These are phyloP conservation scores for Apodemia hepburni DNA, from an alignment of 2,888 invertebrate genomes.

Conservation along the genomic window DNA sequence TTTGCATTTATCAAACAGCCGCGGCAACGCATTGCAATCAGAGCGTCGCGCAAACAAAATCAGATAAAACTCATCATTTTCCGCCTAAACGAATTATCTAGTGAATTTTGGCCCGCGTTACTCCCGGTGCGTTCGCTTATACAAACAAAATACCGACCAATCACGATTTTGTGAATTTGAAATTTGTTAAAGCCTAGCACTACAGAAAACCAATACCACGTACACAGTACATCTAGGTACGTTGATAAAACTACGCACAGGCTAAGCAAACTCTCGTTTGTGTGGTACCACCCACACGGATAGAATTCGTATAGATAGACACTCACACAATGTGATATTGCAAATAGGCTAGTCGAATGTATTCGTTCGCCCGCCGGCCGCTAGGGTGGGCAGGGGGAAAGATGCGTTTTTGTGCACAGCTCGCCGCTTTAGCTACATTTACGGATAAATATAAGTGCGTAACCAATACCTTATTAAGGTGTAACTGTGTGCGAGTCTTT, in stretches of 20 bases:
- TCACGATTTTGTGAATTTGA: conserved; percentile 79
- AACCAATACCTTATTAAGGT: conserved; percentile 45
- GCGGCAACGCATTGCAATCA: conserved; percentile 48
- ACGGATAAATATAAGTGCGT: conserved; percentile 74
- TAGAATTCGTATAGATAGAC: conserved; percentile 43
- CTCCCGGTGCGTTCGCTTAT: conserved; percentile 57
- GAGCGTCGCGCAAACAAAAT: conserved; percentile 49
- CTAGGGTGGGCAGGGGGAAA: conserved; percentile 56
- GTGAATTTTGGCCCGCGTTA: conserved; percentile 55
- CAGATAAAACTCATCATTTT: conserved; percentile 67
- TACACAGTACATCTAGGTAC: conserved; percentile 43
- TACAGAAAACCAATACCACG: conserved; percentile 76
- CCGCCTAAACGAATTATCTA: conserved; percentile 69
- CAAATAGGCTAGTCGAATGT: conserved; percentile 79
- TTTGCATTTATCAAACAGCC: conserved; percentile 39
- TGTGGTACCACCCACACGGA: conserved; percentile 44
- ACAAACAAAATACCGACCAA: conserved; percentile 76
- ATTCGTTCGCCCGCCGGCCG: conserved; percentile 70
- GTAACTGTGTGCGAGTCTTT: conserved; percentile 36
- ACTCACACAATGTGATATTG: conserved; percentile 76
- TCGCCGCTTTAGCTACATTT: conserved; percentile 62
- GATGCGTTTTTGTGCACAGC: conserved; percentile 76
- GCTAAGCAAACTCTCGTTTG: conserved; percentile 63
- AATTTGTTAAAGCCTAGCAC: conserved; percentile 74
- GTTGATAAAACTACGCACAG: conserved; percentile 66